A percentile compares a stretch with the other conserved stretches of the same genome.
phyloP scores from a whole-genome alignment of 92 coral and sea anemone genomes.

The Porites rus region DNA sequence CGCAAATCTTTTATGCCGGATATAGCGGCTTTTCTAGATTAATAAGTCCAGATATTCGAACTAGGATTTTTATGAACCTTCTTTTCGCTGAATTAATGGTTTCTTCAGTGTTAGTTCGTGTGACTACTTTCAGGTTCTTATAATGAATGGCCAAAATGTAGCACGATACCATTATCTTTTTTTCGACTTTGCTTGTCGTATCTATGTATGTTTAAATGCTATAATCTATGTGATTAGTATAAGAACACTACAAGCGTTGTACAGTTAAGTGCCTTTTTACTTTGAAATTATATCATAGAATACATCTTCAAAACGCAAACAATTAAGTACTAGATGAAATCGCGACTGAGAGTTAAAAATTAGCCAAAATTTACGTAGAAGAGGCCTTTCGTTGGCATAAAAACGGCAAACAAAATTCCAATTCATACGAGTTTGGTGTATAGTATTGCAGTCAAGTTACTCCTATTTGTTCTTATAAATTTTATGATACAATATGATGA shows the following conservation, averaged over 20 bases:
- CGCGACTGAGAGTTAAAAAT: neutral
- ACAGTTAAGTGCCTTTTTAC: conserved; percentile 12
- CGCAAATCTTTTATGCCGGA: too few relatives aligned
- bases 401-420: conserved; percentile 18
- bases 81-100: neutral
- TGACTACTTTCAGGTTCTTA: neutral
- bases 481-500: conserved; percentile 1
- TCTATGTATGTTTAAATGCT: conserved; percentile 26
- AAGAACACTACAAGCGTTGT: conserved; percentile 41
- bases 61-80: neutral
- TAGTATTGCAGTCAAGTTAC: conserved; percentile 13
- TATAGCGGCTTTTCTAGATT: too few relatives aligned
- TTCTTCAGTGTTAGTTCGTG: neutral
- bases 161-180: neutral
- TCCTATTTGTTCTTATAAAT: neutral
- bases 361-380: neutral
- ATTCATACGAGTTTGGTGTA: neutral
- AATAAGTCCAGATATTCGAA: neutral
- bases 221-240: neutral
- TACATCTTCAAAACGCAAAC: neutral
- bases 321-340: neutral
- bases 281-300: neutral
- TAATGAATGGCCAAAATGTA: neutral
- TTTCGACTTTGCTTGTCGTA: neutral
- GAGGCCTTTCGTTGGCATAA: neutral